phyloP scores from a whole-genome alignment of 1,140 invertebrate species.

The Drosophila albomicans region DNA sequence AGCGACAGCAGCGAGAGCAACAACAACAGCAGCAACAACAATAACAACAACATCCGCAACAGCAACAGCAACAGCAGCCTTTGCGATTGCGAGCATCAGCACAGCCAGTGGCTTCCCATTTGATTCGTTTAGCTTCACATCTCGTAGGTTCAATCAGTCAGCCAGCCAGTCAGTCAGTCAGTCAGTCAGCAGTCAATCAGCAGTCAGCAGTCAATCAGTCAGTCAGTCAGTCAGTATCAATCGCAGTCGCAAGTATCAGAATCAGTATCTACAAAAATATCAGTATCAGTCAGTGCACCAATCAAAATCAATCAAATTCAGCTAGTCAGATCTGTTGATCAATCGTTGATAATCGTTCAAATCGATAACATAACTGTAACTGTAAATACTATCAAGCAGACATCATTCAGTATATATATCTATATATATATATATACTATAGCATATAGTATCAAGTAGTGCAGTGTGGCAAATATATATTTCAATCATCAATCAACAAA shows the following conservation, averaged over 20 bases:
- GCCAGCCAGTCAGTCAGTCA: slow-evolving; percentile 33
- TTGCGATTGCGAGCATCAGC: slow-evolving; percentile 58
- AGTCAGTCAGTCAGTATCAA: slow-evolving; percentile 38
- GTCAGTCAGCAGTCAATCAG: slow-evolving; percentile 25
- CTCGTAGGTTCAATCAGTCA: slow-evolving; percentile 54
- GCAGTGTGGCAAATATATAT: slow-evolving; percentile 27
- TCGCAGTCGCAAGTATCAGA: slow-evolving; percentile 17
- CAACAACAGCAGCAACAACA: slow-evolving; percentile 62
- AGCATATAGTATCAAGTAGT: slow-evolving; percentile 30
- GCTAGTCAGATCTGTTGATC: slow-evolving; percentile 35
- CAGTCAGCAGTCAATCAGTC: slow-evolving; percentile 31
- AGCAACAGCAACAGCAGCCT: slow-evolving; percentile 14
- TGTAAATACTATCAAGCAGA: slow-evolving; percentile 53
- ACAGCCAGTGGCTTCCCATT: slow-evolving; percentile 73
- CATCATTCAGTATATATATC: slow-evolving; percentile 11
- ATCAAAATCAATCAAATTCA: slow-evolving; percentile 45
- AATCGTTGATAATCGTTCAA: slow-evolving; percentile 24
- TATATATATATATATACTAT: slow-evolving; percentile 10
- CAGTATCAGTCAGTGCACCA: slow-evolving; percentile 16
- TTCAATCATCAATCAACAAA: neutral
- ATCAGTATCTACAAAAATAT: slow-evolving; percentile 2
- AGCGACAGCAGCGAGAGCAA: slow-evolving; percentile 8
- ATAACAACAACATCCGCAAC: neutral
- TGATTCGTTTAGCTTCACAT: slow-evolving; percentile 63
- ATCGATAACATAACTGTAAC: slow-evolving; percentile 11